Evolutionary conservation across 2,888 invertebrate species (phyloP).

Genomic region (Agriotes lineatus): DNA sequence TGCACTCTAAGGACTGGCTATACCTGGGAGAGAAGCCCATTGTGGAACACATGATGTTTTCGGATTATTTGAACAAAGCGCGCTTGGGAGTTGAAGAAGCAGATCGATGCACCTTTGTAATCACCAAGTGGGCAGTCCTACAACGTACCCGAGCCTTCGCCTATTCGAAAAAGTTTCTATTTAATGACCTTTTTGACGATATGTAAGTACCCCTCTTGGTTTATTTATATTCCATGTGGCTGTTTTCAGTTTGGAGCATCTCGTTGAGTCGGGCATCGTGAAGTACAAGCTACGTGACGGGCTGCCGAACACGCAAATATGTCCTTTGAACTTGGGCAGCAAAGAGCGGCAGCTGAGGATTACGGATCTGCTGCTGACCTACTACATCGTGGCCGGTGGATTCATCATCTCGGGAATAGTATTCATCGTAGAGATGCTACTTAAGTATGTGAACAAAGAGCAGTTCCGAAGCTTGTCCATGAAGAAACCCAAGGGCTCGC

Average conservation of each 20-base stretch:
- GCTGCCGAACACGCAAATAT: constrained; percentile 78
- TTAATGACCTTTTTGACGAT: constrained; percentile 72
- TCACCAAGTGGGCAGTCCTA: constrained; percentile 75
- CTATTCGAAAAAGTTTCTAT: constrained; percentile 71
- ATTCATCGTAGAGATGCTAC: constrained; percentile 73
- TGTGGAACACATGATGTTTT: constrained; percentile 75
- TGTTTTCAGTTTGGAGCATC: constrained; percentile 70
- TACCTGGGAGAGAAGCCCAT: constrained; percentile 75
- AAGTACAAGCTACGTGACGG: constrained; percentile 71
- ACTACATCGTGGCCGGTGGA: constrained; percentile 77
- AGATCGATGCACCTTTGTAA: constrained; percentile 78
- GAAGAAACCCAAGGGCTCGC: constrained; percentile 1
- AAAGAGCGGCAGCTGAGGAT: constrained; percentile 80
- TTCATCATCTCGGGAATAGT: constrained; percentile 72
- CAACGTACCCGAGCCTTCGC: constrained; percentile 76
- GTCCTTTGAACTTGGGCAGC: constrained; percentile 81
- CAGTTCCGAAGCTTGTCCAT: constrained; percentile 2
- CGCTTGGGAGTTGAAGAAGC: constrained; percentile 68
- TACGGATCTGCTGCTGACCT: constrained; percentile 81
- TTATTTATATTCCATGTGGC: background rate
- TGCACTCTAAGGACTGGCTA: constrained; percentile 65
- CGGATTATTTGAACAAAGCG: constrained; percentile 74
- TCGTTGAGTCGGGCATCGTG: constrained; percentile 80
- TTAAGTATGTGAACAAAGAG: background rate
- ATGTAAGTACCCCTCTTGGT: constrained; percentile 68